A percentile compares a stretch with the other conserved stretches of the same genome.
phyloP scores from a whole-genome alignment of 92 coral and sea anemone species.

The Phenganax stokvisi region DNA sequence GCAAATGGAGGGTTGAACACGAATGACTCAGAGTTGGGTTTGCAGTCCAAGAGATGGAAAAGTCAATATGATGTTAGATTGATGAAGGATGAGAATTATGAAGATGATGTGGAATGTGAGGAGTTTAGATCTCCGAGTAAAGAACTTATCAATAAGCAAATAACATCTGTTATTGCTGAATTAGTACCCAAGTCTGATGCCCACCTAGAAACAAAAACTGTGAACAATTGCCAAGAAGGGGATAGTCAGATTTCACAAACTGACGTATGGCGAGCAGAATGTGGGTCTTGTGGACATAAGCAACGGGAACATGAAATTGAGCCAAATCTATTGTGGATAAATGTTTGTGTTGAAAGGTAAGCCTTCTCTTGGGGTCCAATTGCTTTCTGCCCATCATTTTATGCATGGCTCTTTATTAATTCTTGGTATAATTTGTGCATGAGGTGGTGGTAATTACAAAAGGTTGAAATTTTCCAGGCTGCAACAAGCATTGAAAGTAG shows the following conservation, averaged over 20 bases:
- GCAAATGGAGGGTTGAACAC: not conserved
- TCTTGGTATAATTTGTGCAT: not conserved
- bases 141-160: not conserved
- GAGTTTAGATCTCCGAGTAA: not conserved
- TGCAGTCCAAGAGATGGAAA: slow-evolving; percentile 20
- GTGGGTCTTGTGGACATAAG: too few relatives aligned
- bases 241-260: too few relatives aligned
- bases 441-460: too few relatives aligned
- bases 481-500: slow-evolving; percentile 12
- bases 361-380: too few relatives aligned
- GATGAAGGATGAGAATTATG: not conserved
- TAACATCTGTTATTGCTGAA: too few relatives aligned
- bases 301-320: not conserved
- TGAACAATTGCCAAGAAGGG: too few relatives aligned
- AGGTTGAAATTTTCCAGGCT: slow-evolving; percentile 4
- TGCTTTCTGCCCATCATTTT: not conserved
- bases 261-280: too few relatives aligned
- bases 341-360: slow-evolving; percentile 30
- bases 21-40: not conserved
- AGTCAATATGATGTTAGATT: slow-evolving; percentile 22
- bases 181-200: too few relatives aligned
- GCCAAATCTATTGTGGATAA: slow-evolving; percentile 15
- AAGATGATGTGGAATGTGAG: not conserved
- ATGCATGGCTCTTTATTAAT: not conserved
- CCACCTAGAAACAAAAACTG: too few relatives aligned